A percentile compares a stretch with the other conserved stretches of the same genome.
Conservation (phyloP, 2,888 invertebrate genomes). For the Noctua fimbriata region DNA sequence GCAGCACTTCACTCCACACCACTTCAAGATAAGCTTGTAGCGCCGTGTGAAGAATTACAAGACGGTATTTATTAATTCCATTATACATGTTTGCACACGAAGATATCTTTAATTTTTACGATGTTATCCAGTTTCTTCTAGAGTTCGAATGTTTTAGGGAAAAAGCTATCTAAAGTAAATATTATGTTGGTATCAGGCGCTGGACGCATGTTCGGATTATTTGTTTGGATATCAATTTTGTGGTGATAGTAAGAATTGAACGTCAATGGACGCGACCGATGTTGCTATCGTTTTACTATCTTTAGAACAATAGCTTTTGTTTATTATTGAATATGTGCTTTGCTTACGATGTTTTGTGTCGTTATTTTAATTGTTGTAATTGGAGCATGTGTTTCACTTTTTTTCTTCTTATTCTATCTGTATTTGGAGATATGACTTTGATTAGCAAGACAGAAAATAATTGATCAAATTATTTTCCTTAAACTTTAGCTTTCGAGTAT, state of each 20-base stretch:
- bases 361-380: neutral
- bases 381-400: neutral
- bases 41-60: constrained; percentile 32
- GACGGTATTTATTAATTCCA: constrained; percentile 34
- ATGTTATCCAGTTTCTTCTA: constrained; percentile 22
- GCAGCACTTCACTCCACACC: constrained; percentile 32
- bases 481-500: neutral
- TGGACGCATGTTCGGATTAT: constrained; percentile 23
- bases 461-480: neutral
- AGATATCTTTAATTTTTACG: constrained; percentile 10
- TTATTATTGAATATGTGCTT: neutral
- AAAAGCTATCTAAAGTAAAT: constrained; percentile 38
- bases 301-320: neutral
- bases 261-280: constrained; percentile 10
- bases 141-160: constrained; percentile 25
- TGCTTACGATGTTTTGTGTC: neutral
- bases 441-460: neutral
- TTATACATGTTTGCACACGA: constrained; percentile 40
- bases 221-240: constrained; percentile 4
- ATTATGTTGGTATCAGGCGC: constrained; percentile 44
- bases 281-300: constrained; percentile 22
- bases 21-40: constrained; percentile 45
- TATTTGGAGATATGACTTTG: neutral
- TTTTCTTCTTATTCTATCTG: neutral
- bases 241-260: constrained; percentile 13